phyloP scores from a whole-genome alignment of 2,113 vertebrate genomes.

The Gymnorhina tibicen region DNA sequence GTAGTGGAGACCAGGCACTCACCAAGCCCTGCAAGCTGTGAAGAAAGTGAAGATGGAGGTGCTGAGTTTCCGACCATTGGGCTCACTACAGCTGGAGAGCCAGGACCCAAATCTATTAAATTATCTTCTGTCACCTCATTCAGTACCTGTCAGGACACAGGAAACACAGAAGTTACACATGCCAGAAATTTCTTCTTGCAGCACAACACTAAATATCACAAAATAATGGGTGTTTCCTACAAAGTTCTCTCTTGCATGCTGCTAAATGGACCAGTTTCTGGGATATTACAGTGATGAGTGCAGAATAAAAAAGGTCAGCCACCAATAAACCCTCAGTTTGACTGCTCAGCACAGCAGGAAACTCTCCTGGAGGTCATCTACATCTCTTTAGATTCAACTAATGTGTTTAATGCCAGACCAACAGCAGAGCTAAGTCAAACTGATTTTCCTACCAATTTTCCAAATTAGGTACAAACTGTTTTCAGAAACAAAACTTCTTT shows the following conservation, averaged over 20 bases:
- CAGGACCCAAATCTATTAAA: conserved; percentile 95
- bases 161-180: neutral
- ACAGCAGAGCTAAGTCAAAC: neutral
- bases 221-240: neutral
- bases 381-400: neutral
- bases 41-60: conserved; percentile 82
- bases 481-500: neutral
- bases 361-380: neutral
- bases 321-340: neutral
- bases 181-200: neutral
- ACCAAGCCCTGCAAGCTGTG: conserved; percentile 92
- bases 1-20: conserved; percentile 11
- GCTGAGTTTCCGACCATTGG: conserved; percentile 80
- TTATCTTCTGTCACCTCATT: conserved; percentile 95
- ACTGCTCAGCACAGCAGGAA: neutral
- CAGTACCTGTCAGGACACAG: conserved; percentile 78
- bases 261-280: neutral
- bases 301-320: neutral
- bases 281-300: neutral
- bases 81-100: conserved; percentile 95
- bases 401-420: neutral
- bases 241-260: neutral
- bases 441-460: neutral
- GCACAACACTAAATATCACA: neutral
- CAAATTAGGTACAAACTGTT: neutral